Evolutionary conservation across 2,113 vertebrate genomes (phyloP), one percentile per base, ranked within the genome.

Genomic region (Leucopsar rothschildi): DNA sequence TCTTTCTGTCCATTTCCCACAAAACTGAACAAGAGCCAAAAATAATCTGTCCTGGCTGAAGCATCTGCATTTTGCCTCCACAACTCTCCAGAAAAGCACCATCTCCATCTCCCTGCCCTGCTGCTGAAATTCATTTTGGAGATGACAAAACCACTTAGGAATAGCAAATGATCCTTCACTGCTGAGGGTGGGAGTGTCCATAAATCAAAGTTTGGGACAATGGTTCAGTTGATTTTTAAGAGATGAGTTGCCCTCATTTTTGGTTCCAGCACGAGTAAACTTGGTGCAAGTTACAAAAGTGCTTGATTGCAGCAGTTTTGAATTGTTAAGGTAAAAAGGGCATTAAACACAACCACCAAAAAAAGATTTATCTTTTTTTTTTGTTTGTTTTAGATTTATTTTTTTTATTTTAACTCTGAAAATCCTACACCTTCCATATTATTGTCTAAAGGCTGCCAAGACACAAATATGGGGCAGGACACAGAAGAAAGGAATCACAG

Each of bases 1-100:
- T 56, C 70, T 88, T 92, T 94, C 89, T 92, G 71, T 64, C 76
- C 31, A 92, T 88, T 96, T 96, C 94, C 89, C 87, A 86, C 87
- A 87, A 95, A 96, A 88, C 52, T 90, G 95, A 82, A 60, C 29
- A 49, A 31, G 29, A 70, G 91, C 84, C 96, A 92, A 73, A 85
- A 86, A 40, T n/a, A 87, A 93, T 75, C 79, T 85, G 47, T 59
- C 84, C 77, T 57, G 24, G 21, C 76, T 77, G 68, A 71, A 86
- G 35, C 8, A 83, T 91, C 83, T 86, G 75, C 73, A 44, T 87
- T 94, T 87, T 80, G 55, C 83, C 59, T 90, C 29, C 42, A 69
- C 69, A 64, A 4, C 63, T 59, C 80, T 78, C 42, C 49, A 69
- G 40, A 76, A 90, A 69, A 8, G 42, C 86, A 85, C 64, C 29